phyloP scores from a whole-genome alignment of 2,113 vertebrate species.

The Zingel zingel region DNA sequence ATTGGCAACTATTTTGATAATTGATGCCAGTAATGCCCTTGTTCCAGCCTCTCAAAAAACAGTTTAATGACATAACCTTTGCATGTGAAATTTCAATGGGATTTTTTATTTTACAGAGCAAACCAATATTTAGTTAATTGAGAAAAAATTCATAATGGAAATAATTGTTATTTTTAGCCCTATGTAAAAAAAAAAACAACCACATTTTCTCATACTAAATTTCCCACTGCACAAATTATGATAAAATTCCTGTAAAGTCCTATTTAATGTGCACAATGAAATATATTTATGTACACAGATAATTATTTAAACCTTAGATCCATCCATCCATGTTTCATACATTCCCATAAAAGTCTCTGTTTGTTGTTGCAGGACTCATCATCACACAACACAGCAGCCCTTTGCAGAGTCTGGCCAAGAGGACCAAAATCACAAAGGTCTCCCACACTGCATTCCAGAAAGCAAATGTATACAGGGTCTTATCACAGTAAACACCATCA shows the following conservation, averaged over 20 bases:
- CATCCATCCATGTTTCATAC: constrained; percentile 1
- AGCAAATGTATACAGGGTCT: constrained; percentile 74
- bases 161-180: background rate
- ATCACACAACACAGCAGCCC: constrained; percentile 13
- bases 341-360: background rate
- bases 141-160: background rate
- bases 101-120: background rate
- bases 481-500: constrained; percentile 68
- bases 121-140: background rate
- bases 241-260: background rate
- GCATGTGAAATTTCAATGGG: background rate
- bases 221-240: background rate
- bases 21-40: background rate
- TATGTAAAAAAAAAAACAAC: background rate
- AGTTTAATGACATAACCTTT: background rate
- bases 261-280: background rate
- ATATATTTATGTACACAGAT: background rate
- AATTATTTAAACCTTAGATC: background rate
- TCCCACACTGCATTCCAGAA: constrained; percentile 61
- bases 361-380: constrained; percentile 6
- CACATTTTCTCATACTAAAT: background rate
- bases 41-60: background rate
- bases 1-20: background rate
- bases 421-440: fast-evolving
- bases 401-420: background rate